Evolutionary conservation across 2,797 vertebrate species (phyloP).

Genomic region (Kryptopterus vitreolus): DNA sequence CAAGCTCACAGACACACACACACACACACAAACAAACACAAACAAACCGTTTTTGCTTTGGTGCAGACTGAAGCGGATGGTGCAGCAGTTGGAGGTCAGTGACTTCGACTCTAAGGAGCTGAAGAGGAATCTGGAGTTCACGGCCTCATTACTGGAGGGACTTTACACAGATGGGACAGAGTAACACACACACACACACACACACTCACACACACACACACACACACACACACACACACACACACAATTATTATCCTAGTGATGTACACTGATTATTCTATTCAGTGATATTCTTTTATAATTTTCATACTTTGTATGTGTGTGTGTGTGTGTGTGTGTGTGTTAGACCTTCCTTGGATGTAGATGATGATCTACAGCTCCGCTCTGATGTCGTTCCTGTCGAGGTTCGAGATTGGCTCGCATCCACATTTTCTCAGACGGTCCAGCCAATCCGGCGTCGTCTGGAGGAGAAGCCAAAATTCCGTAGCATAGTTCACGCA

Average conservation of each 20-base stretch:
- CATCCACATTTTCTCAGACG: slow-evolving; percentile 89
- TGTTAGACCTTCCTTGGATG: slow-evolving; percentile 83
- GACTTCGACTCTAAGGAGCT: slow-evolving; percentile 87
- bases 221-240: neutral
- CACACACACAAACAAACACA: slow-evolving; percentile 5
- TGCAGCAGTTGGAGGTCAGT: slow-evolving; percentile 87
- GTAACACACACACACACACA: slow-evolving; percentile 60
- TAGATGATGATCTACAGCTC: slow-evolving; percentile 88
- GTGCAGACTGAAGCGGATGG: slow-evolving; percentile 81
- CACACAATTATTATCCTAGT: neutral
- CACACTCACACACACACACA: slow-evolving; percentile 3
- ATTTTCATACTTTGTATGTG: neutral
- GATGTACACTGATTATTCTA: neutral
- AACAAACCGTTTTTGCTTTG: neutral
- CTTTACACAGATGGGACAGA: slow-evolving; percentile 87
- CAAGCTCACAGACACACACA: neutral
- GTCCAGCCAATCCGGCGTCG: slow-evolving; percentile 70
- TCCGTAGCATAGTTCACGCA: slow-evolving; percentile 91
- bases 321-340: slow-evolving; percentile 1
- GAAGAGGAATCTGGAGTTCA: slow-evolving; percentile 86
- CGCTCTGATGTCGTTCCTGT: slow-evolving; percentile 86
- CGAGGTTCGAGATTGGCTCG: slow-evolving; percentile 91
- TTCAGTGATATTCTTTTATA: too few species aligned
- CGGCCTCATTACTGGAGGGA: slow-evolving; percentile 85
- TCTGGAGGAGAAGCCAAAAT: slow-evolving; percentile 88